phyloP scores from a whole-genome alignment of 2,113 vertebrate species.

The Neotoma lepida region DNA sequence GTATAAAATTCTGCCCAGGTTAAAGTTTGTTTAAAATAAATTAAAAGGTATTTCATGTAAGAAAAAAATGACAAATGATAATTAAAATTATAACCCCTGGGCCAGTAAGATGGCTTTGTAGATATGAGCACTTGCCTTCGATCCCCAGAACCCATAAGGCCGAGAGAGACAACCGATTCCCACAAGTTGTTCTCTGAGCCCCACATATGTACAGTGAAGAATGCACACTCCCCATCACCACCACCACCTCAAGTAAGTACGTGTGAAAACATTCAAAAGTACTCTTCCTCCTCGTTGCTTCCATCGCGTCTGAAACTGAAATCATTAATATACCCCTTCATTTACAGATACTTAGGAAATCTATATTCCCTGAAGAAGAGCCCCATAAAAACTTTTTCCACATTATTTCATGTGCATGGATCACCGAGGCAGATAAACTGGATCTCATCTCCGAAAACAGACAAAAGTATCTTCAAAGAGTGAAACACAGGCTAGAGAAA shows the following conservation, averaged over 20 bases:
- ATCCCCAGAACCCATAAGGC: neutral
- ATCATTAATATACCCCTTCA: neutral
- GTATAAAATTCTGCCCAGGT: neutral
- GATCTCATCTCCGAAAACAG: slow-evolving; percentile 25
- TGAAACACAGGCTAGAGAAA: neutral
- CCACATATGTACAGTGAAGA: neutral
- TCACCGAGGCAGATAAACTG: neutral
- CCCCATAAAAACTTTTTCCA: neutral
- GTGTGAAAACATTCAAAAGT: neutral
- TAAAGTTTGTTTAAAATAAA: slow-evolving; percentile 15
- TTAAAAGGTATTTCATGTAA: neutral
- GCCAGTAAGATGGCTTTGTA: neutral
- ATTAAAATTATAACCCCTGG: neutral
- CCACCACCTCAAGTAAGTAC: neutral
- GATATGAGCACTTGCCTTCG: neutral
- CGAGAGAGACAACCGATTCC: neutral
- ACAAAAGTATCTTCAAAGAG: neutral
- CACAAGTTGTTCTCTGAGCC: neutral
- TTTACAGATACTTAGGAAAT: slow-evolving; percentile 45
- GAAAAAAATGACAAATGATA: neutral
- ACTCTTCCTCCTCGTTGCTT: neutral
- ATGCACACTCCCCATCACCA: too few relatives aligned
- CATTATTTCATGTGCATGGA: neutral
- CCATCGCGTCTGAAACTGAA: neutral
- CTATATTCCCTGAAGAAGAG: neutral